Percentiles rank a stretch among this genome's conserved stretches.
These are phyloP conservation scores for Zhengitettix transpicula DNA, from an alignment of 2,888 invertebrate species.

Conservation along the genomic window DNA sequence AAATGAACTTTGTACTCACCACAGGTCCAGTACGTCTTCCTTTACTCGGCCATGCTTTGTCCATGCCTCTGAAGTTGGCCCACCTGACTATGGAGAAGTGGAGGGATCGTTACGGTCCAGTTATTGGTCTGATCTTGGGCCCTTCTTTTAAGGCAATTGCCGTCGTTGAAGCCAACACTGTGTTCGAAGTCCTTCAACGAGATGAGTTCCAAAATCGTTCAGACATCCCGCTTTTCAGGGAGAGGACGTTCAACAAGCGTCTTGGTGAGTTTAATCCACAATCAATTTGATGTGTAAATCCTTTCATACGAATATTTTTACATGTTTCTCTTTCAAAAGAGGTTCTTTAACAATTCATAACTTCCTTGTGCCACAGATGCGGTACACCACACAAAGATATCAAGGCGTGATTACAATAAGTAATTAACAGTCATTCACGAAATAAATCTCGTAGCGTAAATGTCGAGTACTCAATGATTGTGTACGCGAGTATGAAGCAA, in stretches of 20 bases:
- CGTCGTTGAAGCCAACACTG: slow-evolving; percentile 11
- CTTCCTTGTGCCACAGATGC: too few species aligned
- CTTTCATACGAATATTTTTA: too few species aligned
- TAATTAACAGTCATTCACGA: too few species aligned
- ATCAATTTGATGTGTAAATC: too few species aligned
- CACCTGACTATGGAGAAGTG: slow-evolving; percentile 11
- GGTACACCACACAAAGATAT: too few species aligned
- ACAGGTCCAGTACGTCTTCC: slow-evolving; percentile 14
- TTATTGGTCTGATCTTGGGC: slow-evolving; percentile 13
- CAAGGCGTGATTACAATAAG: too few species aligned
- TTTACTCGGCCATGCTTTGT: slow-evolving; percentile 12
- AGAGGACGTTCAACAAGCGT: slow-evolving; percentile 2
- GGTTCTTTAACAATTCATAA: too few species aligned
- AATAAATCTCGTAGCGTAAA: too few species aligned
- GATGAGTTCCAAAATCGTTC: slow-evolving; percentile 14
- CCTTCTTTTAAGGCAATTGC: slow-evolving; percentile 5
- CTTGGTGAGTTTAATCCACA: slow-evolving; percentile 9
- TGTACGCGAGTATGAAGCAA: too few species aligned
- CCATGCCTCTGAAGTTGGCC: slow-evolving; percentile 8
- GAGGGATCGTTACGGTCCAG: slow-evolving; percentile 11
- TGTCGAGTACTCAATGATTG: too few species aligned
- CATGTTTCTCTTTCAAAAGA: too few species aligned
- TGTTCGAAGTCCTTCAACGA: slow-evolving; percentile 10
- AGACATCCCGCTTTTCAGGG: neutral
- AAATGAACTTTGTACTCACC: too few species aligned